phyloP scores from a whole-genome alignment of 2,888 invertebrate genomes.

The Augochlorella aurata region DNA sequence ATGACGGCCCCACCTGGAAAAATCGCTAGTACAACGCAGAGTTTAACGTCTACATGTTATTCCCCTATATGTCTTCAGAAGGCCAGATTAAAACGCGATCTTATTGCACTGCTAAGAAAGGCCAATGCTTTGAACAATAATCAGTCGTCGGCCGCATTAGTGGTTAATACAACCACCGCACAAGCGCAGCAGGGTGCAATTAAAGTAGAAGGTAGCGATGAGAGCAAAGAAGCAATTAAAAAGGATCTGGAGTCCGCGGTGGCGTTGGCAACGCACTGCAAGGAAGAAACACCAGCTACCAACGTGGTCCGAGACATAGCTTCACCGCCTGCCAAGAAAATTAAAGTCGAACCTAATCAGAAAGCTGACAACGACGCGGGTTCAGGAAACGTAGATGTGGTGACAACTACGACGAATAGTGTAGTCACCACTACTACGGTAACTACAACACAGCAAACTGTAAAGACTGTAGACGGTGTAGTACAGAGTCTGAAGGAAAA shows the following conservation, averaged over 20 bases:
- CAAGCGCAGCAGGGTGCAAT: constrained; percentile 83
- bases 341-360: constrained; percentile 76
- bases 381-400: constrained; percentile 77
- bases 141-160: constrained; percentile 57
- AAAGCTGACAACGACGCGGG: constrained; percentile 82
- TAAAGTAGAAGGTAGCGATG: constrained; percentile 71
- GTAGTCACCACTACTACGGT: constrained; percentile 81
- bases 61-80: constrained; percentile 92
- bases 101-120: constrained; percentile 85
- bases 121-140: constrained; percentile 83
- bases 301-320: constrained; percentile 61
- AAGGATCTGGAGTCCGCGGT: constrained; percentile 86
- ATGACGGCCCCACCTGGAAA: constrained; percentile 83
- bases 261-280: constrained; percentile 85
- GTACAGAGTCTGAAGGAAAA: constrained; percentile 83
- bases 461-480: constrained; percentile 81
- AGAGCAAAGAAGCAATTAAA: constrained; percentile 84
- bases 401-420: constrained; percentile 77
- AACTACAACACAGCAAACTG: constrained; percentile 79
- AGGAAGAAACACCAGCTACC: constrained; percentile 81
- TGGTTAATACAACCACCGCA: constrained; percentile 19
- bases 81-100: constrained; percentile 87
- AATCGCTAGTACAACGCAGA: constrained; percentile 82
- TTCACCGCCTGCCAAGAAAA: constrained; percentile 66
- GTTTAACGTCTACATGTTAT: constrained; percentile 86